phyloP scores from a whole-genome alignment of 1,140 invertebrate species.

The Harpegnathos saltator region DNA sequence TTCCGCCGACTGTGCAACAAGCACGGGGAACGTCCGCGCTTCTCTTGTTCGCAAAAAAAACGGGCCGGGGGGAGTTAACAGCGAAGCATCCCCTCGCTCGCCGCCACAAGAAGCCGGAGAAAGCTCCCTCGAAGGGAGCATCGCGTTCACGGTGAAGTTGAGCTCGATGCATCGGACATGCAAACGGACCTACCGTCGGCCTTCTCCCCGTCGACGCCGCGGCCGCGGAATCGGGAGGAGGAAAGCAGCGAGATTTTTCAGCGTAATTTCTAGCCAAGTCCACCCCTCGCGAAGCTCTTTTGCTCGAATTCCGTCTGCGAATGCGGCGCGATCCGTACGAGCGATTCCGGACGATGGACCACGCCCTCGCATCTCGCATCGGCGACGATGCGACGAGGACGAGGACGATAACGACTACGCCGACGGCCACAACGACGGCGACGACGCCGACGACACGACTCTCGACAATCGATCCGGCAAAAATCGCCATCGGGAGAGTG shows the following conservation, averaged over 20 bases:
- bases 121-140: too few species aligned
- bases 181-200: neutral
- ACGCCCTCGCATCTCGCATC: slow-evolving; percentile 69
- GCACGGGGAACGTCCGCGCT: too few species aligned
- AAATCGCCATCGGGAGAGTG: slow-evolving; percentile 59
- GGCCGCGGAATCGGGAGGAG: neutral
- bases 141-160: too few species aligned
- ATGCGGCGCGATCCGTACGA: slow-evolving; percentile 6
- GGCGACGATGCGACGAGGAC: slow-evolving; percentile 13
- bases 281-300: neutral
- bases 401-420: neutral
- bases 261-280: neutral
- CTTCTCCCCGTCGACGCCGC: neutral
- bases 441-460: slow-evolving; percentile 50
- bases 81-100: too few species aligned
- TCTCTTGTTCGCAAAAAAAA: too few species aligned
- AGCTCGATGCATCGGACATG: too few species aligned
- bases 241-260: neutral
- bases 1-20: too few species aligned
- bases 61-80: too few species aligned
- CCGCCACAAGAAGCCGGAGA: too few species aligned
- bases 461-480: slow-evolving; percentile 71
- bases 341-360: slow-evolving; percentile 69
- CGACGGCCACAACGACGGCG: neutral
- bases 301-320: neutral